Evolutionary conservation across 2,113 vertebrate species (phyloP).

Genomic region (Cephalopterus ornatus): DNA sequence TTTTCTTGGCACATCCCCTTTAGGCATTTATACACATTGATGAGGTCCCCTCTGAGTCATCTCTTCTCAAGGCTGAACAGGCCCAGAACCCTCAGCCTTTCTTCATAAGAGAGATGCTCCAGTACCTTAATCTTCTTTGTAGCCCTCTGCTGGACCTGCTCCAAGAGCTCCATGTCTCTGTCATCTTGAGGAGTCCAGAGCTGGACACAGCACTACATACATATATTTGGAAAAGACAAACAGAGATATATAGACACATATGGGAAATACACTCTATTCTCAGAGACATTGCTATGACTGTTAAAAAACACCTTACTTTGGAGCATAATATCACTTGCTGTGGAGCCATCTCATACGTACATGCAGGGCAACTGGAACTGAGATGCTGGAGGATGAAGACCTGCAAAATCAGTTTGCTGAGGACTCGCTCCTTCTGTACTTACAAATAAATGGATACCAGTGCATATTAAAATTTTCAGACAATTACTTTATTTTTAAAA

Average conservation of each 20-base stretch:
- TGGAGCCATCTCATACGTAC: background rate
- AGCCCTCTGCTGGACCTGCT: background rate
- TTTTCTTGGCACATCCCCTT: background rate
- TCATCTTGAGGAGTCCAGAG: background rate
- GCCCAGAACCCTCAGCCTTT: background rate
- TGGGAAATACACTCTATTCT: background rate
- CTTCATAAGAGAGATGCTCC: too few species aligned
- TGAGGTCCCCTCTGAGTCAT: background rate
- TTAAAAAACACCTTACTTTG: background rate
- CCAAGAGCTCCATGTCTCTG: background rate
- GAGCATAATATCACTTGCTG: background rate
- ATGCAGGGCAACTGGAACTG: background rate
- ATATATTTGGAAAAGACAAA: background rate
- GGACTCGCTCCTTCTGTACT: background rate
- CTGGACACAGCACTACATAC: background rate
- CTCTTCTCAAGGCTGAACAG: background rate
- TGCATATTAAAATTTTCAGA: background rate
- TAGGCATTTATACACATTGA: background rate
- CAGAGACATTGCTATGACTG: background rate
- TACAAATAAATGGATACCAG: background rate
- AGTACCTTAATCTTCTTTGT: background rate
- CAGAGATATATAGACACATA: background rate
- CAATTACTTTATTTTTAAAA: background rate
- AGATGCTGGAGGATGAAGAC: background rate
- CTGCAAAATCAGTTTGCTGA: background rate